Conservation (phyloP, 1,140 invertebrate genomes). For the Drosophila busckii region DNA sequence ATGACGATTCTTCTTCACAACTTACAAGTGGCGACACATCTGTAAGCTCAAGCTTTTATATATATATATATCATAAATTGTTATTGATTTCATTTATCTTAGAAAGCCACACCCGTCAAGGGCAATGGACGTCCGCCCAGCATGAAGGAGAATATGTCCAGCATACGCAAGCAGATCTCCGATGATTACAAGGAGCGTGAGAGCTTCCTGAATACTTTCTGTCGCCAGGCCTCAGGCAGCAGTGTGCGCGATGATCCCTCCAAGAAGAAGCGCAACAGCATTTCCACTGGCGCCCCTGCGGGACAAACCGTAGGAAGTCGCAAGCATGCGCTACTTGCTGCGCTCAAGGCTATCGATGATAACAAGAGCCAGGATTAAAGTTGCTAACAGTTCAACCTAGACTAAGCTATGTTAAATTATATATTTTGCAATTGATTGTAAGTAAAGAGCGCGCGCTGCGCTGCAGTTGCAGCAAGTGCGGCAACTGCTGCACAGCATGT, state of each 20-base stretch:
- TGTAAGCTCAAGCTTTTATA: constrained; percentile 16
- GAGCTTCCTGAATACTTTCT: constrained; percentile 69
- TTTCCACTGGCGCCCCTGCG: constrained; percentile 37
- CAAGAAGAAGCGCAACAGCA: constrained; percentile 60
- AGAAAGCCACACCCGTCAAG: background rate
- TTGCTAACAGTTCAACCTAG: constrained; percentile 5
- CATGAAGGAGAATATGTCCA: constrained; percentile 64
- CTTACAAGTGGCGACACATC: background rate
- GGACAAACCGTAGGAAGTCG: constrained; percentile 67
- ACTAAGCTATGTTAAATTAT: constrained; percentile 64
- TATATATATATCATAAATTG: background rate
- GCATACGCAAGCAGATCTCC: constrained; percentile 66
- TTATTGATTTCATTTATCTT: too few species aligned
- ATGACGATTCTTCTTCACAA: constrained; percentile 18
- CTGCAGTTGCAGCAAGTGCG: constrained; percentile 12
- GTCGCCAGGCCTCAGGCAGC: constrained; percentile 52
- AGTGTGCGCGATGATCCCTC: constrained; percentile 52
- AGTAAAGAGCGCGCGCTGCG: constrained; percentile 29
- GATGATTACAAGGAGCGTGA: constrained; percentile 73
- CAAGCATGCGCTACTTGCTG: constrained; percentile 83
- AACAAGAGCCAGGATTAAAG: constrained; percentile 62
- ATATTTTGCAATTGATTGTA: constrained; percentile 48
- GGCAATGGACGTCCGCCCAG: constrained; percentile 17
- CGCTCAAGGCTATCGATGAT: constrained; percentile 83
- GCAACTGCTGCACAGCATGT: constrained; percentile 11